These are phyloP conservation scores for Sebastes ruberrimus DNA, from an alignment of 2,797 vertebrate genomes.

Conservation along the genomic window DNA sequence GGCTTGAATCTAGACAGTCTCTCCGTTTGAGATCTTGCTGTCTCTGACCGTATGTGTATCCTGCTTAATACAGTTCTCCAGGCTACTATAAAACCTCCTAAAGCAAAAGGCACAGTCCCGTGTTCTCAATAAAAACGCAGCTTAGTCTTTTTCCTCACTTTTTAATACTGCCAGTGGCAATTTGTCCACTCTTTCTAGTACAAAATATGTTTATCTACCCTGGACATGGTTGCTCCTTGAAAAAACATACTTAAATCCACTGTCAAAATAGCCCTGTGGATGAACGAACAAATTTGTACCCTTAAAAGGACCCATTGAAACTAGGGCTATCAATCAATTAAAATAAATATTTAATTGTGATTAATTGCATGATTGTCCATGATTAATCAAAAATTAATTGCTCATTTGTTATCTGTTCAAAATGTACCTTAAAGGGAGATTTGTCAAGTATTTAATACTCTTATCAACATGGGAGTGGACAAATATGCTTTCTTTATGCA, in stretches of 20 bases:
- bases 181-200: not conserved
- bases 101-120: not conserved
- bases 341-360: too few relatives aligned
- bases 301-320: too few relatives aligned
- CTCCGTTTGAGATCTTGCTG: not conserved
- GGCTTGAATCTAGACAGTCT: not conserved
- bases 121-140: not conserved
- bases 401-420: too few relatives aligned
- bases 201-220: not conserved
- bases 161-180: not conserved
- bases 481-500: too few relatives aligned
- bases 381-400: too few relatives aligned
- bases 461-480: too few relatives aligned
- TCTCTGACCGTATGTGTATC: not conserved
- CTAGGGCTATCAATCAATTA: too few relatives aligned
- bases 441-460: too few relatives aligned
- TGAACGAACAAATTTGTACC: not conserved
- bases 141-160: not conserved
- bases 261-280: not conserved
- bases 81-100: not conserved
- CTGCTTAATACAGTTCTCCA: not conserved
- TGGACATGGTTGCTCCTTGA: not conserved
- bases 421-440: too few relatives aligned
- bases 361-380: too few relatives aligned
- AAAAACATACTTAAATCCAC: not conserved